Conservation (phyloP, 2,888 invertebrate species). For the Pinctada fucata region DNA sequence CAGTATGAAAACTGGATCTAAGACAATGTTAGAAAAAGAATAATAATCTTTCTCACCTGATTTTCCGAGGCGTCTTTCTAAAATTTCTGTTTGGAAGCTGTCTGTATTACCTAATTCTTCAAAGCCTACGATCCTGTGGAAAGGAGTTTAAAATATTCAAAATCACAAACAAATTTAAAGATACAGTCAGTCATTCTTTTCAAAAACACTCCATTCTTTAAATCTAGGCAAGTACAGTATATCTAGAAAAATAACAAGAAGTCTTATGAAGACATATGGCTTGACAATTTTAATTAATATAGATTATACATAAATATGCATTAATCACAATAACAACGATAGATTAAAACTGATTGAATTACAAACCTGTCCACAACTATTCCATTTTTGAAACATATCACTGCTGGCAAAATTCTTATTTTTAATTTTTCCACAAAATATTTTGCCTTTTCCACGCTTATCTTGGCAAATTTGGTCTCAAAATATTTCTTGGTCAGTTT, state of each 20-base stretch:
- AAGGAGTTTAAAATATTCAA: neutral
- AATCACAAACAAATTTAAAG: no score
- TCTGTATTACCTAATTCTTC: slow-evolving; percentile 72
- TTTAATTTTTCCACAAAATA: slow-evolving; percentile 73
- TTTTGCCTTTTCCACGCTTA: slow-evolving; percentile 73
- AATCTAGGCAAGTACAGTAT: no score
- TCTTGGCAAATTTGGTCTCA: slow-evolving; percentile 73
- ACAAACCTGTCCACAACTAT: slow-evolving; percentile 72
- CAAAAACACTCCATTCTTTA: no score
- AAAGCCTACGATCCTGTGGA: slow-evolving; percentile 72
- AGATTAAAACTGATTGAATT: no score
- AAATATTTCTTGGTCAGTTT: slow-evolving; percentile 70
- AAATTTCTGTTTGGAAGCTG: slow-evolving; percentile 63
- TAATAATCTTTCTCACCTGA: slow-evolving; percentile 56
- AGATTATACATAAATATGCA: no score
- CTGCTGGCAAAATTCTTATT: slow-evolving; percentile 70
- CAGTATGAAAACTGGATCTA: no score
- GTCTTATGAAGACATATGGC: neutral
- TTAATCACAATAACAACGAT: no score
- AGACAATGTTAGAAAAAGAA: no score
- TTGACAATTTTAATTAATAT: no score
- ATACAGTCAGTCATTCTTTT: no score
- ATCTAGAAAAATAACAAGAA: neutral
- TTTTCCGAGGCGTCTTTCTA: slow-evolving; percentile 68
- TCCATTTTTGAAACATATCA: slow-evolving; percentile 72